Evolutionary conservation across 2,888 invertebrate species (phyloP).

Genomic region (Ornithoptera priamus): DNA sequence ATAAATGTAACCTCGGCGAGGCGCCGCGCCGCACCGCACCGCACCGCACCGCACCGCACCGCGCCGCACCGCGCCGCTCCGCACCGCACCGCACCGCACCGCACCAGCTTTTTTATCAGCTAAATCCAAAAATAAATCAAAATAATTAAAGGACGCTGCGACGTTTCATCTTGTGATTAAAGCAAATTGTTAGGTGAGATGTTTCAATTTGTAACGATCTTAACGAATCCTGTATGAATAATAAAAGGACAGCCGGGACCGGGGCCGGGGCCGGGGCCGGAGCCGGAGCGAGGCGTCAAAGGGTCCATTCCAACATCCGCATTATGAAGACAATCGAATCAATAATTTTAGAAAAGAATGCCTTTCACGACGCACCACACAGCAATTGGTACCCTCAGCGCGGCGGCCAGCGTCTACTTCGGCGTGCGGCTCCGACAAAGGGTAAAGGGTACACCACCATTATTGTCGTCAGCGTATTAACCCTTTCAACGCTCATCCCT

Average conservation of each 20-base stretch:
- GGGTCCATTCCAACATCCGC: conserved; percentile 42
- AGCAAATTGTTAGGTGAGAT: background rate
- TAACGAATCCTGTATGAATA: conserved; percentile 6
- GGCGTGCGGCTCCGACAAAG: conserved; percentile 34
- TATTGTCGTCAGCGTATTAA: conserved; percentile 59
- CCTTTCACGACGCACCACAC: background rate
- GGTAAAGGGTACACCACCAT: conserved; percentile 50
- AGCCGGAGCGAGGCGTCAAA: conserved; percentile 9
- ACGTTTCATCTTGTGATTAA: background rate
- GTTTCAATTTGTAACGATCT: background rate
- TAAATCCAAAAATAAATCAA: no score
- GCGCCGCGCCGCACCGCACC: background rate
- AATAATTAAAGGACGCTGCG: background rate
- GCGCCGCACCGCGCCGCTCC: no score
- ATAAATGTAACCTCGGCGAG: conserved; percentile 7
- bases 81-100: background rate
- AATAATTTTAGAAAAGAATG: conserved; percentile 11
- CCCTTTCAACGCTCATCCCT: conserved; percentile 67
- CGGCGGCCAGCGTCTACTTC: conserved; percentile 30
- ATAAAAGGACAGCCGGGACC: conserved; percentile 2
- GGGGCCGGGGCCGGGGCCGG: no score
- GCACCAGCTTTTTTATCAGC: background rate
- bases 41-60: background rate
- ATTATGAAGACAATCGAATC: conserved; percentile 51
- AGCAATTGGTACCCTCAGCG: background rate